A percentile compares a stretch with the other conserved stretches of the same genome.
Conservation (phyloP, 1,140 invertebrate species). For the Gonioctena quinquepunctata region DNA sequence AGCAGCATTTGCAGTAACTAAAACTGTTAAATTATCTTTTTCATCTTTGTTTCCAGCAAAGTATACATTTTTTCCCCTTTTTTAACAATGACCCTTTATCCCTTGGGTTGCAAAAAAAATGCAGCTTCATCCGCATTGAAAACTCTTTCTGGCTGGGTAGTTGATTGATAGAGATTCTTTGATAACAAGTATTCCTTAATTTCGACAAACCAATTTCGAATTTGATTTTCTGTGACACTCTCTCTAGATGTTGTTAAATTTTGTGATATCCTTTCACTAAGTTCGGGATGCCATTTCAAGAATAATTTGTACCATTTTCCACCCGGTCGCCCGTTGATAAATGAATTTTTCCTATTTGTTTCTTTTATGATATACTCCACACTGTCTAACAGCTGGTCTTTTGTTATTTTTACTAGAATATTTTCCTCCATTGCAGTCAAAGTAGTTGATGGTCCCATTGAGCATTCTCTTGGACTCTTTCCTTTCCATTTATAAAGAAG, state of each 20-base stretch:
- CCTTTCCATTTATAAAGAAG: no score
- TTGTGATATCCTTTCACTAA: neutral
- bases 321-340: neutral
- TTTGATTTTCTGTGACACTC: neutral
- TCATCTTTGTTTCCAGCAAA: neutral
- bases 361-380: neutral
- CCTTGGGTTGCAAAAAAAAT: neutral
- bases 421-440: no score
- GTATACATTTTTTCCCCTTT: slow-evolving; percentile 14
- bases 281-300: neutral
- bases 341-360: neutral
- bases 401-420: no score
- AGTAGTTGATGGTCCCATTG: no score
- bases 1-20: slow-evolving; percentile 23
- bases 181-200: neutral
- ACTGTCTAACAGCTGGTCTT: neutral
- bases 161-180: neutral
- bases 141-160: neutral
- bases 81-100: neutral
- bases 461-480: no score
- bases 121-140: neutral
- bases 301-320: neutral
- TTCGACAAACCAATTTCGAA: neutral
- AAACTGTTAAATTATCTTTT: slow-evolving; percentile 26
- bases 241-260: neutral